These are phyloP conservation scores for Eublepharis macularius DNA, from an alignment of 2,113 vertebrate genomes.

Conservation along the genomic window DNA sequence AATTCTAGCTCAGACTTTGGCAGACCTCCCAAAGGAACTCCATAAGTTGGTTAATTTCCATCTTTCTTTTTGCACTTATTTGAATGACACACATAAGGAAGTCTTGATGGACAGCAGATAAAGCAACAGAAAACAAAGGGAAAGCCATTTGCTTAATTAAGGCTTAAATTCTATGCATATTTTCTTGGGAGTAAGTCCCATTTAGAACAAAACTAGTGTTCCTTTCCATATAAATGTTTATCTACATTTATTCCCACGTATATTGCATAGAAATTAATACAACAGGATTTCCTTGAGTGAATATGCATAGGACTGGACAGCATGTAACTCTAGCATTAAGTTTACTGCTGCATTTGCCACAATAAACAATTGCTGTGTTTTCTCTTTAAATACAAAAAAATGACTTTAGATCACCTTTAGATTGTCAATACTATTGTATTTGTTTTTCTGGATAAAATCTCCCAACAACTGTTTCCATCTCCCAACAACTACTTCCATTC, in stretches of 20 bases:
- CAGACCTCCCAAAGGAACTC: not conserved
- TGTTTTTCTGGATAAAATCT: not conserved
- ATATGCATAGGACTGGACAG: not conserved
- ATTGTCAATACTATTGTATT: not conserved
- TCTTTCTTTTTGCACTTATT: not conserved
- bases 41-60: not conserved
- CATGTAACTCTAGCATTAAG: not conserved
- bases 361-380: not conserved
- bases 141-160: not conserved
- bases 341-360: not conserved
- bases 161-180: not conserved
- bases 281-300: too few species aligned
- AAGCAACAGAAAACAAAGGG: not conserved
- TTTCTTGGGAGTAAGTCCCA: not conserved
- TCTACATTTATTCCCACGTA: too few species aligned
- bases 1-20: not conserved
- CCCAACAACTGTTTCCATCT: not conserved
- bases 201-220: too few species aligned
- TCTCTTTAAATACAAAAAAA: not conserved
- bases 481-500: too few species aligned
- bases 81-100: not conserved
- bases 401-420: not conserved
- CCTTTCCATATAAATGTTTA: too few species aligned
- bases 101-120: not conserved
- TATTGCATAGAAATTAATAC: too few species aligned